These are phyloP conservation scores for Pan troglodytes DNA, from an alignment of 2,113 vertebrate species.

Conservation along the genomic window NHGRI_mPanTro3-v2.1_pri NC_072403.2:150297501-150298000, in stretches of 20 bases:
- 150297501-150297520: not conserved
- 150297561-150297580: not conserved
- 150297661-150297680: not conserved
- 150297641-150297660: not conserved
- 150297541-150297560: not conserved
- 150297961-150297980: fast-evolving
- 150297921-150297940: fast-evolving
- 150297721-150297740: not conserved
- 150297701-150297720: not conserved
- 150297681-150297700: not conserved
- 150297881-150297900: not conserved
- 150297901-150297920: not conserved
- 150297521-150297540: not conserved
- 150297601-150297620: not conserved
- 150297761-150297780: not conserved
- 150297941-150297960: not conserved
- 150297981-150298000: not conserved
- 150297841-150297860: not conserved
- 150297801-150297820: not conserved
- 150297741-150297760: not conserved
- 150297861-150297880: not conserved
- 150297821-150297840: slow-evolving; percentile 25
- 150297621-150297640: not conserved
- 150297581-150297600: not conserved
- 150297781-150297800: not conserved